phyloP scores from a whole-genome alignment of 2,113 vertebrate genomes.

The Pipa parva region DNA sequence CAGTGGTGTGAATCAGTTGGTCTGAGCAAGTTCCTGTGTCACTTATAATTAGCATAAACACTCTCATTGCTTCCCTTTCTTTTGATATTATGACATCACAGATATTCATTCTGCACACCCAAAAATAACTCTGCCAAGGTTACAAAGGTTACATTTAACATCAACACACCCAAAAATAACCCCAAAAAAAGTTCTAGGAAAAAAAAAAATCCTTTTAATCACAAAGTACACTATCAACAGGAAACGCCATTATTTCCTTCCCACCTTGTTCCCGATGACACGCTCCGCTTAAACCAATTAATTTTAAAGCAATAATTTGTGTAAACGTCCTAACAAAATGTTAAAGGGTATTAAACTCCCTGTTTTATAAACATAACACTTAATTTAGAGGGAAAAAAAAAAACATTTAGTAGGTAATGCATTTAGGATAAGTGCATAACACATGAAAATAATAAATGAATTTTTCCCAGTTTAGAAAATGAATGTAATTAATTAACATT shows the following conservation, averaged over 20 bases:
- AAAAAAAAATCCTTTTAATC: no score
- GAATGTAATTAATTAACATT: slow-evolving; percentile 99
- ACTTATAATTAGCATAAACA: no score
- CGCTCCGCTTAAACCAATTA: slow-evolving; percentile 68
- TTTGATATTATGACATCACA: no score
- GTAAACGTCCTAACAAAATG: slow-evolving; percentile 71
- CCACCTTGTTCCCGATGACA: slow-evolving; percentile 47
- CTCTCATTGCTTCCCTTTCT: no score
- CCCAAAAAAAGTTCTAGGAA: no score
- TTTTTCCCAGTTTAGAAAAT: slow-evolving; percentile 87
- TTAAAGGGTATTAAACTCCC: slow-evolving; percentile 77
- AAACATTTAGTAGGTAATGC: slow-evolving; percentile 77
- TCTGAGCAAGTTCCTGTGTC: no score
- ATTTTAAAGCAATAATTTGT: slow-evolving; percentile 76
- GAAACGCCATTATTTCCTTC: background rate
- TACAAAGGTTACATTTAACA: no score
- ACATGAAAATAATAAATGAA: slow-evolving; percentile 82
- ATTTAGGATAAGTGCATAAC: slow-evolving; percentile 78
- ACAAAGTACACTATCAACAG: background rate
- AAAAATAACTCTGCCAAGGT: no score
- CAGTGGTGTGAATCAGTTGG: no score
- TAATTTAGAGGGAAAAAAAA: slow-evolving; percentile 66
- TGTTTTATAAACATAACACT: slow-evolving; percentile 80
- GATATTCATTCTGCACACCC: no score
- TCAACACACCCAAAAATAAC: no score